Evolutionary conservation across 2,113 vertebrate species (phyloP), one percentile per base, ranked within the genome.

Genomic region (Prolemur simus): DNA sequence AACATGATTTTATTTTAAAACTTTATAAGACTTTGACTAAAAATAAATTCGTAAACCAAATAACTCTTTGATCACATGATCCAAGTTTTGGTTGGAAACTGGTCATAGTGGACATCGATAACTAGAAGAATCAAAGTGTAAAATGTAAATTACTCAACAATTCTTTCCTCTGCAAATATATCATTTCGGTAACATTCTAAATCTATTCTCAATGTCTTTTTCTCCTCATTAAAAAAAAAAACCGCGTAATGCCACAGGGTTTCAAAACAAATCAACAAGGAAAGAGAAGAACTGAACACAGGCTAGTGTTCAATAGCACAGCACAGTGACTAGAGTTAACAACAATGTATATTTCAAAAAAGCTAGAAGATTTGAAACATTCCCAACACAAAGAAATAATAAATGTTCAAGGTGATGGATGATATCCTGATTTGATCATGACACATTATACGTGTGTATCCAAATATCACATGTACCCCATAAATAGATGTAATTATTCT

Each of bases 21-120:
- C 2, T 7, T 89, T 68, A 34, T 82, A 86, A 89, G 15, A 78
- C 3, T n/a, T 84, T 87, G 20, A 49, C 80, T 94, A 45, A 85
- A 94, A 94, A 87, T 60, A 94, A 95, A 76, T 77, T 96, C 52
- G 63, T 8, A 85, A 74, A 80, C 77, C 58, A 89, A 95, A 80
- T 37, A 64, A 85, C 14, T 63, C 94, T 87, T 58, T 73, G 52
- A 94, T 7, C 25, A 42, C n/a, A 63, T 17, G 47, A 87, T 68
- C 54, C 58, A 91, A 77, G 20, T 73, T 78, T 91, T 39, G 13
- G 18, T 45, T 95, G 25, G 27, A 95, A 93, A 69, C 14, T 11
- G 34, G 58, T 84, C 54, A 84, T 3, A 42, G n/a, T 66, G 47
- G 39, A 68, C 2, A 17, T 1, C 34, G 29, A 68, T n/a, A 84